Conservation (phyloP, 2,888 invertebrate species). For the Punctoribates punctum region DNA sequence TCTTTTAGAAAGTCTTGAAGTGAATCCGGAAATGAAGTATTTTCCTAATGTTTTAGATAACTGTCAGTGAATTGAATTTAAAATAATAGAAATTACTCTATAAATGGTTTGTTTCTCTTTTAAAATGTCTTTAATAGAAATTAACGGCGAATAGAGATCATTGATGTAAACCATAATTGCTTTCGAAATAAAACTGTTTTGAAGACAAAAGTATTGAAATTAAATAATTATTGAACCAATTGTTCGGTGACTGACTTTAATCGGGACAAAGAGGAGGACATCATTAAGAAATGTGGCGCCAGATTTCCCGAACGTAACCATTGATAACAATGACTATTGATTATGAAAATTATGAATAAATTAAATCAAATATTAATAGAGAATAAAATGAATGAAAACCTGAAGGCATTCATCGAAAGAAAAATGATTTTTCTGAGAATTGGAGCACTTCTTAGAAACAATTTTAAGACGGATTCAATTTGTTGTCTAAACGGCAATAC, state of each 20-base stretch:
- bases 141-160: slow-evolving; percentile 27
- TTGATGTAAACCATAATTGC: slow-evolving; percentile 38
- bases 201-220: slow-evolving; percentile 24
- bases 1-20: background rate
- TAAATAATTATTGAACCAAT: background rate
- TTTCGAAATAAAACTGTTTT: slow-evolving; percentile 28
- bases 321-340: slow-evolving; percentile 47
- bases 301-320: slow-evolving; percentile 40
- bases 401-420: slow-evolving; percentile 27
- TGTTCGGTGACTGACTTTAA: background rate
- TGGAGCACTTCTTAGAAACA: background rate
- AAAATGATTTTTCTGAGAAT: slow-evolving; percentile 14
- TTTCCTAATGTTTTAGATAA: background rate
- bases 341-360: background rate
- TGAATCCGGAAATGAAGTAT: background rate
- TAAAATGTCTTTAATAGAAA: background rate
- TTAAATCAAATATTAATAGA: background rate
- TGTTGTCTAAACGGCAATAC: slow-evolving; percentile 17
- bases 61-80: background rate
- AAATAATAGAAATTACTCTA: background rate
- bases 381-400: slow-evolving; percentile 4
- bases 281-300: slow-evolving; percentile 38
- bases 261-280: background rate
- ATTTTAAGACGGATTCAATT: background rate
- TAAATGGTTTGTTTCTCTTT: background rate